Percentiles rank a stretch among this genome's conserved stretches.
phyloP scores from a whole-genome alignment of 2,888 invertebrate species.

The Microchrysa polita region DNA sequence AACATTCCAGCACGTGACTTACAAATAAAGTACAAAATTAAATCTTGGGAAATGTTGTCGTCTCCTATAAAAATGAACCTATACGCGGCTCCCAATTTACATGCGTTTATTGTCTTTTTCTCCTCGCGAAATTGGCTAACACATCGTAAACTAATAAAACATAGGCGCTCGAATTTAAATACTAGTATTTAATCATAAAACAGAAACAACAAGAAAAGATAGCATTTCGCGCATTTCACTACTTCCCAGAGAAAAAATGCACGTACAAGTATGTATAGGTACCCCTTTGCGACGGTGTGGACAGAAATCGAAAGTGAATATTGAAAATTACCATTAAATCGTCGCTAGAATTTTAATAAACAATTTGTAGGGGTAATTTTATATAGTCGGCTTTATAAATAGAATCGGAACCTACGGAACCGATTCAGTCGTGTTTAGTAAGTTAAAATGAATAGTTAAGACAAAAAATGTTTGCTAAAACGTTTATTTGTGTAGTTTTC shows the following conservation, averaged over 20 bases:
- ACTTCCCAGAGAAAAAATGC: not conserved
- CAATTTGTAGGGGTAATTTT: not conserved
- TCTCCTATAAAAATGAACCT: too few relatives aligned
- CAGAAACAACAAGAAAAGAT: not conserved
- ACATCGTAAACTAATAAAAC: too few relatives aligned
- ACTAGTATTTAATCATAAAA: slow-evolving; percentile 11
- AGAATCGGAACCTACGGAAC: not conserved
- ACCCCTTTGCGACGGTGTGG: not conserved
- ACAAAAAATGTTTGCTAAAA: not conserved
- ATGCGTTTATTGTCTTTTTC: too few relatives aligned
- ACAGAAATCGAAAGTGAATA: slow-evolving; percentile 3
- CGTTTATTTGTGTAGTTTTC: not conserved
- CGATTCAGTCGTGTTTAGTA: not conserved
- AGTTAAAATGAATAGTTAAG: not conserved
- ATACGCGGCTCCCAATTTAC: too few relatives aligned
- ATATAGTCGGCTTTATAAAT: not conserved
- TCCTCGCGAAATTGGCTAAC: too few relatives aligned
- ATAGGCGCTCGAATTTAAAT: not conserved
- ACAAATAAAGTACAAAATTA: too few relatives aligned
- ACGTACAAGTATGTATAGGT: too few relatives aligned
- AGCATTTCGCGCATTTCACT: not conserved
- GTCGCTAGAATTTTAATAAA: slow-evolving; percentile 11
- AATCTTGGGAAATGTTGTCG: too few relatives aligned
- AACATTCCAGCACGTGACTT: too few relatives aligned
- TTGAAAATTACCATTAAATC: slow-evolving; percentile 9